Evolutionary conservation across 2,113 vertebrate species (phyloP).

Genomic region (Opisthocomus hoazin): DNA sequence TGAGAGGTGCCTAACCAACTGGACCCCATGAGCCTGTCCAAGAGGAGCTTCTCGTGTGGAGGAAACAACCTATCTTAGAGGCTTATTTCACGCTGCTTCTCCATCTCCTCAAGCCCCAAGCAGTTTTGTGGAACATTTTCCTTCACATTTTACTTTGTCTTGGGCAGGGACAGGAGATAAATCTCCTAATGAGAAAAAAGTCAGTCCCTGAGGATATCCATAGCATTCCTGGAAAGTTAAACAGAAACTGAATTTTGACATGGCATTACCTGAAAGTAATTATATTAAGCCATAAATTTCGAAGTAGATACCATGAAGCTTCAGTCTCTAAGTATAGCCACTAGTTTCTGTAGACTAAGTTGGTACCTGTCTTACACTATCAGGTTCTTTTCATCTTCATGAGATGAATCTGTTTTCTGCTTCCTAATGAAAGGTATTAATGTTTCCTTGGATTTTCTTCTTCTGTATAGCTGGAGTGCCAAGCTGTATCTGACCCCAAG

Average conservation of each 20-base stretch:
- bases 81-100: not conserved
- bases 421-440: not conserved
- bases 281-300: not conserved
- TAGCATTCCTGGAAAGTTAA: not conserved
- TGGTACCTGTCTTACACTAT: not conserved
- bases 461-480: constrained; percentile 87
- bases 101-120: not conserved
- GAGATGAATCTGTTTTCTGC: not conserved
- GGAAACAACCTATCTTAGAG: not conserved
- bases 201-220: not conserved
- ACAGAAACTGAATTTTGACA: not conserved
- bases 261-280: not conserved
- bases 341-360: not conserved
- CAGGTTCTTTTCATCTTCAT: not conserved
- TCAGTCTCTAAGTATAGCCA: not conserved
- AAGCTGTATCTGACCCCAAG: constrained; percentile 97
- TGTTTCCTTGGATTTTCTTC: constrained; percentile 15
- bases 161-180: not conserved
- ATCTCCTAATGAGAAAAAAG: not conserved
- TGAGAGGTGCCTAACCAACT: not conserved
- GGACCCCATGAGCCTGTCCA: not conserved
- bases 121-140: not conserved
- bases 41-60: not conserved
- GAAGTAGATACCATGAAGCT: not conserved
- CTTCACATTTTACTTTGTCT: not conserved